Base-by-base conservation (phyloP, 64 coral and sea anemone genomes). In the Hydrozoanthus tunicans region DNA sequence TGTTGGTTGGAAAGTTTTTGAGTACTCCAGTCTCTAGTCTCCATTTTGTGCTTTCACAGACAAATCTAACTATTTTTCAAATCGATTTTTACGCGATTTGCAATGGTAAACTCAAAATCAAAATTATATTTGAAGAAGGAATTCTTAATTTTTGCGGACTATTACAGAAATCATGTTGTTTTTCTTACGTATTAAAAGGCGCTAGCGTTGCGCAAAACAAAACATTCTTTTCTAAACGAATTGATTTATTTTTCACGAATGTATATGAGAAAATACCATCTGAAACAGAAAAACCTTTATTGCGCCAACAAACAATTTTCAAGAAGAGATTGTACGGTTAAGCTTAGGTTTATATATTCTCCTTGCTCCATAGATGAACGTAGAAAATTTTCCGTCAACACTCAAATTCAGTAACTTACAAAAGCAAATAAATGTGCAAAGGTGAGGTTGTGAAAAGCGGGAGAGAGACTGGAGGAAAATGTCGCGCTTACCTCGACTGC, bases 171-270 rank as follows among this genome's bases (percentile, higher is more conserved):
- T 60, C 84, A 8, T 74, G 84, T 43, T 88, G 84, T 88, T 88
- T 88, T 88, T 59, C 56, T 88, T 86, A 25, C 8, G 68, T 62
- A 81, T 81, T 86, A 73, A 86, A 24, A 74, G 68, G 25, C 74
- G 53, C 84, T 27, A 73, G 20, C 53, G 17, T 10, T 24, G 58
- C 23, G 56, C 83, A 73, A 83, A 83, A 86, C 84, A 88, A 88
- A 85, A 88, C 84, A 73, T 70, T 73, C 68, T 75, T 88, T 88
- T 74, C 84, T 51, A 23, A 56, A 88, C 68, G 56, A 88, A 88
- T 88, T 88, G 69, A 72, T 73, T 74, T 75, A 82, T 64, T 51
- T 86, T 88, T 51, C n/a, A 61, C 84, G 25, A 74, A 88, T 73
- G 67, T 12, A 59, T 73, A 58, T 26, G 24, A 73, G 57, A 73